These are phyloP conservation scores for Parazoanthus swiftii DNA, from an alignment of 92 coral and sea anemone genomes.

Conservation along the genomic window DNA sequence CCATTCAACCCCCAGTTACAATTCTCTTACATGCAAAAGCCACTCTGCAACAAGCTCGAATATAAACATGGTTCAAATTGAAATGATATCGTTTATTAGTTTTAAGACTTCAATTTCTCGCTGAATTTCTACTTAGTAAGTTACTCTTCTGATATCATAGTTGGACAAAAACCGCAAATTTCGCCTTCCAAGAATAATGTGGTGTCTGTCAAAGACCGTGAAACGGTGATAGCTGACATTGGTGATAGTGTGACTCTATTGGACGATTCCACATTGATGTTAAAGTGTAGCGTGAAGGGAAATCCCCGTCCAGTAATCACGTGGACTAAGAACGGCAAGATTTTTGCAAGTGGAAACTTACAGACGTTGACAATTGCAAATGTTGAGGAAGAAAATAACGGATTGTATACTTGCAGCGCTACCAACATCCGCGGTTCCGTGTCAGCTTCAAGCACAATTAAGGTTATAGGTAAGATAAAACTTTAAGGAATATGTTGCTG, in stretches of 20 bases:
- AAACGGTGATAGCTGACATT: not conserved
- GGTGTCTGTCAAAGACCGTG: slow-evolving; percentile 5
- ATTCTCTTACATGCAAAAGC: no score
- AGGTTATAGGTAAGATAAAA: slow-evolving; percentile 7
- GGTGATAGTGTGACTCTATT: not conserved
- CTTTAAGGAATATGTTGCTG: not conserved
- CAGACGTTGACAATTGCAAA: not conserved
- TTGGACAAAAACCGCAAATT: slow-evolving; percentile 21
- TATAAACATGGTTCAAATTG: no score
- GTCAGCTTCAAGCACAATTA: slow-evolving; percentile 3
- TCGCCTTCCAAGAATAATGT: not conserved
- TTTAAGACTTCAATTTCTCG: not conserved
- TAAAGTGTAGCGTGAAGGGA: slow-evolving; percentile 6
- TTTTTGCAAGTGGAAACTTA: not conserved
- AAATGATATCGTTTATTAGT: no score
- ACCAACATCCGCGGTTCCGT: not conserved
- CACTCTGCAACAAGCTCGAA: no score
- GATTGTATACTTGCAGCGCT: slow-evolving; percentile 8
- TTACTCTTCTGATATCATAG: not conserved
- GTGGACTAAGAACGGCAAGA: not conserved
- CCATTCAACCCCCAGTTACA: no score
- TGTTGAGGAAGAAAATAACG: not conserved
- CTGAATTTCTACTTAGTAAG: not conserved
- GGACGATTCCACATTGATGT: slow-evolving; percentile 1
- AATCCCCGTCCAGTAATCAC: slow-evolving; percentile 1